Base-by-base conservation (phyloP, 1,140 invertebrate species). In the Zaprionus camerounensis region DNA sequence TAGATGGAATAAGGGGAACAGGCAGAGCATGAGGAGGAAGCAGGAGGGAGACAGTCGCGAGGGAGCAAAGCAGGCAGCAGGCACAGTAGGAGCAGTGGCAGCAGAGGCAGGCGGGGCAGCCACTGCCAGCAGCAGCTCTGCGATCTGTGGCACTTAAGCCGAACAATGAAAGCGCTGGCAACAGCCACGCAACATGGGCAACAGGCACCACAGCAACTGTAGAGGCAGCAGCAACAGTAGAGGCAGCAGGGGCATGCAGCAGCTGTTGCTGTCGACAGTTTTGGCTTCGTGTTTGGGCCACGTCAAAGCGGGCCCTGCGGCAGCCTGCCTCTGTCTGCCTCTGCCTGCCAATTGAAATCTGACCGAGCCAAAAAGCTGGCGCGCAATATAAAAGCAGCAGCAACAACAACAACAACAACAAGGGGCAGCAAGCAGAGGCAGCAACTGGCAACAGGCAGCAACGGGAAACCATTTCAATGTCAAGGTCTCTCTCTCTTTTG, bases 111-210 rank as follows among this genome's bases (percentile, higher is more conserved):
- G 5, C 41, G 26, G 24, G 4, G 4, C 24, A 26, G 26, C 6
- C 36, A 4, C 36, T 36, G 36, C 11, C 24, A 28, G 13, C 24
- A 31, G n/a, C n/a, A 31, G 55, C 61, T 55, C 49, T 56, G 49
- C 78, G 77, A 80, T 80, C 63, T 83, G 82, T 73, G 76, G 82
- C 67, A 82, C 71, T 85, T 87, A 82, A 84, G 74, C 76, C 41
- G 80, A 86, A 86, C 82, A 86, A 86, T 86, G 82, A 86, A 86
- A 80, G 82, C 76, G 70, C 69, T 68, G 78, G 67, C 58, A 85
- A 46, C 68, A 67, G 82, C 82, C 78, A 85, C 78, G 82, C 83
- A 86, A 82, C 38, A 9, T 6, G 20, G 15, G 34, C 68, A 41
- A 76, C 59, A 26, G 71, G 51, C 70, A 72, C 69, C 63, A 65